Evolutionary conservation across 2,797 vertebrate species (phyloP).

Genomic region (Pipistrellus nathusii): DNA sequence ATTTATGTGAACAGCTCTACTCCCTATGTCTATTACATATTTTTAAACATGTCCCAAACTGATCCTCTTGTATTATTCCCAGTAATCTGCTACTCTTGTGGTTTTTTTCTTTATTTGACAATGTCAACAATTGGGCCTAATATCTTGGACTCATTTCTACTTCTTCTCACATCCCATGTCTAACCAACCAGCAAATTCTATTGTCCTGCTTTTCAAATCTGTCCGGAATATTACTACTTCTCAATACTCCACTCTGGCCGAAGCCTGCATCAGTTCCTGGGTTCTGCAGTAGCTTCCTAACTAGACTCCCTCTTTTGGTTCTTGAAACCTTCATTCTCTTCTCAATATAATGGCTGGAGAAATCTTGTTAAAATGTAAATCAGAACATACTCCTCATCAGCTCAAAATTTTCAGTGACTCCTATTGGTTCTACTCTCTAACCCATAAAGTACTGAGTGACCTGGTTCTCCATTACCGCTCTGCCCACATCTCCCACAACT

Average conservation of each 20-base stretch:
- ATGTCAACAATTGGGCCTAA: no score
- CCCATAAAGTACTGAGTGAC: not conserved
- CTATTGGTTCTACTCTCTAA: not conserved
- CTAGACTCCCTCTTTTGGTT: not conserved
- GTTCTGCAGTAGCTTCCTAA: not conserved
- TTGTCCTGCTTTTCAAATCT: not conserved
- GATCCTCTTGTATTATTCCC: no score
- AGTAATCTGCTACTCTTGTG: no score
- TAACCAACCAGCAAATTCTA: no score
- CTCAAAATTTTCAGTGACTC: not conserved
- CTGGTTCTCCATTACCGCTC: not conserved
- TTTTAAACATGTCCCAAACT: no score
- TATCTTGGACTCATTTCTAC: no score
- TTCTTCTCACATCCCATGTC: no score
- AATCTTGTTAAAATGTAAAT: slow-evolving; percentile 2
- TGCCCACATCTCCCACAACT: not conserved
- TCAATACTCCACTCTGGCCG: not conserved
- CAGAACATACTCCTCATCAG: not conserved
- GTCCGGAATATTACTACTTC: not conserved
- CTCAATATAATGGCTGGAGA: not conserved
- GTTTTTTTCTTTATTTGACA: no score
- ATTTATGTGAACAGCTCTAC: no score
- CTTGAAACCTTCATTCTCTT: not conserved
- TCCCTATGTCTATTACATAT: no score
- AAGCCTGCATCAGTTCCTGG: not conserved